Evolutionary conservation across 2,113 vertebrate species (phyloP), one percentile per base, ranked within the genome.

Genomic region (Terrapene triunguis): DNA sequence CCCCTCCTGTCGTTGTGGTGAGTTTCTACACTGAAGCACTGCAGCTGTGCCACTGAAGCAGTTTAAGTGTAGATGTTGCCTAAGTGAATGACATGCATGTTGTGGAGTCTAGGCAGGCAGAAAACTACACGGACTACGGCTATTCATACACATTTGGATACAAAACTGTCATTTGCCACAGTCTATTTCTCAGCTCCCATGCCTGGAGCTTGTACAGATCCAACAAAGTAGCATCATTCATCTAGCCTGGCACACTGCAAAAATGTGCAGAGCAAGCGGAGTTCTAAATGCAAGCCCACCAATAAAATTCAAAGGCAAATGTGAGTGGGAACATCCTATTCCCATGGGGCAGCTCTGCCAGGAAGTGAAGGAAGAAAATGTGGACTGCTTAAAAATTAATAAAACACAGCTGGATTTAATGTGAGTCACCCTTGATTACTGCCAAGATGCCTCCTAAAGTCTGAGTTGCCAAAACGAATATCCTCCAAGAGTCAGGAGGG

Each of bases 281-380:
- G 2, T 0, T 81, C 88, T 79, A 57, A 0, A 4, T 91, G 84
- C 90, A 85, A 94, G 84, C 92, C 83, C 47, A 89, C 93, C 81
- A 96, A 54, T 90, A 85, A 92, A 79, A 94, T 72, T 62, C 81
- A 83, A 74, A 93, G 84, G 44, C 92, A 74, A 51, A 0, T 35
- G 72, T 81, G 86, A 90, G 0, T 35, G 92, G 91, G 90, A 74
- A 92, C 95, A 91, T 35, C 65, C 90, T 89, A n/a, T 35, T 94
- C 94, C 95, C 97, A 95, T 92, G 88, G 92, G 89, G 62, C 65
- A 97, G 89, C 83, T 84, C 87, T 88, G 95, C 78, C 89, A 89
- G 94, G 92, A 92, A 84, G 93, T 81, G 89, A 57, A 91, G 65
- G 79, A 81, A 54, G 48, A 69, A 94, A 81, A 79, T 74, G 35